Evolutionary conservation across 2,113 vertebrate genomes (phyloP).

Genomic region (Athene noctua): DNA sequence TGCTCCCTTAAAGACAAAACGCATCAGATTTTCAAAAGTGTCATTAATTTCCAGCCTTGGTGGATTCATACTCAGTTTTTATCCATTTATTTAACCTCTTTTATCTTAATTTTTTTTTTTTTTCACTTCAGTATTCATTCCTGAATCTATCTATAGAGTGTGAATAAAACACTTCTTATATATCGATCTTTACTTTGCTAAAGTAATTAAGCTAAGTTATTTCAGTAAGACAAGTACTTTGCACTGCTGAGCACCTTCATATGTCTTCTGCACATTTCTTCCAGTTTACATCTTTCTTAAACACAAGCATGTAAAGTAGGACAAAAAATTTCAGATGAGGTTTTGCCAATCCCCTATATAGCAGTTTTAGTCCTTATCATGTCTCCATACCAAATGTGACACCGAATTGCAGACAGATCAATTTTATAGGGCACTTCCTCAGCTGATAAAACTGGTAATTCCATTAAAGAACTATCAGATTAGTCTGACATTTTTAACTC

Average conservation of each 20-base stretch:
- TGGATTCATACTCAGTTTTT: not conserved
- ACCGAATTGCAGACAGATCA: not conserved
- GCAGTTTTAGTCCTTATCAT: not conserved
- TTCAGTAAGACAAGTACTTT: not conserved
- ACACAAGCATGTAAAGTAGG: not conserved
- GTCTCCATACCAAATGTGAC: not conserved
- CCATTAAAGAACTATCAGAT: not conserved
- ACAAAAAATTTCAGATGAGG: not conserved
- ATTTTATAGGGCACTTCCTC: not conserved
- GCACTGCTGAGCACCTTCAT: not conserved
- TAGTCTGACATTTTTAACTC: not conserved
- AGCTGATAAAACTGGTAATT: not conserved
- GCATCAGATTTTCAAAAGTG: not conserved
- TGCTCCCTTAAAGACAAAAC: not conserved
- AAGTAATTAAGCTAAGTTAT: not conserved
- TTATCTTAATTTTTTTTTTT: not conserved
- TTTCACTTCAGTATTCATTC: not conserved
- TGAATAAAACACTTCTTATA: not conserved
- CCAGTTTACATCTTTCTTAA: not conserved
- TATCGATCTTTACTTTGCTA: not conserved
- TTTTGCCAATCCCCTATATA: not conserved
- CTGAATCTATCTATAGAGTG: not conserved
- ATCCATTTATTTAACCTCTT: not conserved
- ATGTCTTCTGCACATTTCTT: not conserved
- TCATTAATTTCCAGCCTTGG: not conserved